Percentiles rank a stretch among this genome's conserved stretches.
Evolutionary conservation across 1,140 invertebrate genomes (phyloP).

Genomic region (Drosophila kepulauana): DNA sequence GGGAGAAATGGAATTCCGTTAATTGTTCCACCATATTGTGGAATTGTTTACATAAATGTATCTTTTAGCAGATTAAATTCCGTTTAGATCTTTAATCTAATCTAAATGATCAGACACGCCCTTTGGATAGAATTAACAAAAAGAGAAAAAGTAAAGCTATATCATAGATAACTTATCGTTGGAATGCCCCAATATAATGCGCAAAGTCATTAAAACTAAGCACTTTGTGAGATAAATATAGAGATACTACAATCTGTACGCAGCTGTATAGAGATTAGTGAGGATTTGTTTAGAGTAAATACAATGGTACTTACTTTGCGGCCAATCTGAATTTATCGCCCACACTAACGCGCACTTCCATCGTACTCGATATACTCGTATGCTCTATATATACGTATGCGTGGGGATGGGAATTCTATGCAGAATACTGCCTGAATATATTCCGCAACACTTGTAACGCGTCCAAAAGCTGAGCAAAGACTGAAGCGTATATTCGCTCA

Average conservation of each 20-base stretch:
- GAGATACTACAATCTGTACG: conserved; percentile 15
- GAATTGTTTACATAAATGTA: background rate
- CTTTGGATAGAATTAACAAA: conserved; percentile 33
- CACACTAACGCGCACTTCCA: conserved; percentile 63
- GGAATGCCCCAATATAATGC: background rate
- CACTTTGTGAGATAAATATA: background rate
- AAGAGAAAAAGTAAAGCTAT: background rate
- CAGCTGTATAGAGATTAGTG: conserved; percentile 3
- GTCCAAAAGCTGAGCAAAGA: conserved; percentile 59
- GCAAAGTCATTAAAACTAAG: conserved; percentile 10
- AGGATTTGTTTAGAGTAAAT: conserved; percentile 2
- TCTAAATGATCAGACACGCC: background rate
- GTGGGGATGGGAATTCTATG: conserved; percentile 6
- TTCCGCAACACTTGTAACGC: conserved; percentile 58
- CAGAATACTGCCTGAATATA: conserved; percentile 25
- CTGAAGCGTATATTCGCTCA: conserved; percentile 54
- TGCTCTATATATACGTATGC: conserved; percentile 22
- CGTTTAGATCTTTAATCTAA: background rate
- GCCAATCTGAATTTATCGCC: conserved; percentile 60
- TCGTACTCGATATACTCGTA: conserved; percentile 16
- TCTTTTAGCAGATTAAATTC: background rate
- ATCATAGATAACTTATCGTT: conserved; percentile 15
- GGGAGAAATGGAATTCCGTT: background rate
- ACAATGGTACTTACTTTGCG: conserved; percentile 57
- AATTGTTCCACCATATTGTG: background rate